phyloP scores from a whole-genome alignment of 1,140 invertebrate species.

The Procambarus clarkii region DNA sequence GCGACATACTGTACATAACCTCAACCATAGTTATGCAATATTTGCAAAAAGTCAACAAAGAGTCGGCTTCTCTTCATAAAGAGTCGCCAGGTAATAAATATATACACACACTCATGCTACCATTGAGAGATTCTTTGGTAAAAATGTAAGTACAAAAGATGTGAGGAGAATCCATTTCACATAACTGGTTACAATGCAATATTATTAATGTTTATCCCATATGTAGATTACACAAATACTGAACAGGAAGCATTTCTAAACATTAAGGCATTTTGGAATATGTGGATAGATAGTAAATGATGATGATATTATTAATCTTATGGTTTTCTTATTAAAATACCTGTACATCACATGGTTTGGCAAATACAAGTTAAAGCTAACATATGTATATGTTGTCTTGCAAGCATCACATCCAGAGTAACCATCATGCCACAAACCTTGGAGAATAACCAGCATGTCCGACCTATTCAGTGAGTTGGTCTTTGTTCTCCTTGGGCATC shows the following conservation, averaged over 20 bases:
- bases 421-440: background rate
- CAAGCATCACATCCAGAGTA: background rate
- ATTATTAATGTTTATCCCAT: slow-evolving; percentile 5
- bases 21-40: background rate
- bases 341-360: background rate
- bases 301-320: slow-evolving; percentile 3
- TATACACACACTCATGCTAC: slow-evolving; percentile 34
- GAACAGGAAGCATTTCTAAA: slow-evolving; percentile 51
- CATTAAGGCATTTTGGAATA: slow-evolving; percentile 45
- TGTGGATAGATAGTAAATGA: slow-evolving; percentile 17
- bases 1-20: background rate
- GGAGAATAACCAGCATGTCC: no score
- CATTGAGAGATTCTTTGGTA: slow-evolving; percentile 57
- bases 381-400: background rate
- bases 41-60: background rate
- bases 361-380: background rate
- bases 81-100: slow-evolving; percentile 7
- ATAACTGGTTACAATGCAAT: slow-evolving; percentile 10
- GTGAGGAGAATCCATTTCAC: slow-evolving; percentile 47
- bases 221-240: slow-evolving; percentile 32
- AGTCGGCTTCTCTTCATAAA: background rate
- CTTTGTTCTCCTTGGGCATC: background rate
- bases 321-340: background rate
- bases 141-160: slow-evolving; percentile 63
- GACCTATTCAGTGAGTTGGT: background rate